These are phyloP conservation scores for Gymnoscelis rufifasciata DNA, from an alignment of 2,888 invertebrate species.

Conservation along the genomic window DNA sequence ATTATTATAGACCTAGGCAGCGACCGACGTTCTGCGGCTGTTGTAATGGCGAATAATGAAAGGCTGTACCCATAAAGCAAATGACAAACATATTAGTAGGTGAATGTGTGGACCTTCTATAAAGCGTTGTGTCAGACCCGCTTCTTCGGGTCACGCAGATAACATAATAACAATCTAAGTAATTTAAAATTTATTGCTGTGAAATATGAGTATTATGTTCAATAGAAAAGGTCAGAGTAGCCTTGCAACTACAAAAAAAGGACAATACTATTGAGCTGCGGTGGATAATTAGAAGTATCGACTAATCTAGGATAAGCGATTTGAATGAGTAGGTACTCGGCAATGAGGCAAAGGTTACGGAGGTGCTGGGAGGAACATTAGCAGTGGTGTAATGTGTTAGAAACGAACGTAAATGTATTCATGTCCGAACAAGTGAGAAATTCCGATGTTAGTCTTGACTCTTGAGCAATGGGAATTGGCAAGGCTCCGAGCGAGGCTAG, in stretches of 20 bases:
- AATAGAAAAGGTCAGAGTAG: conserved; percentile 33
- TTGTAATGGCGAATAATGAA: too few relatives aligned
- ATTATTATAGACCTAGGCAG: too few relatives aligned
- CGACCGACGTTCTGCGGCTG: too few relatives aligned
- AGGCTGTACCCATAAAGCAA: too few relatives aligned
- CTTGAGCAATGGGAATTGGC: conserved; percentile 75
- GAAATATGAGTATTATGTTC: conserved; percentile 28
- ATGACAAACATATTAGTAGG: background rate
- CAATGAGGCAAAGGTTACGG: conserved; percentile 43
- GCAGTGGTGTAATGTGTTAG: conserved; percentile 11
- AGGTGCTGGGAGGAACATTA: conserved; percentile 5
- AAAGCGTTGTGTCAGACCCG: conserved; percentile 21
- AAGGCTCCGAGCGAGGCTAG: conserved; percentile 67
- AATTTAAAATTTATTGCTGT: conserved; percentile 30
- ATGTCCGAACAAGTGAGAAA: conserved; percentile 69
- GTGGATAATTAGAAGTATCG: conserved; percentile 19
- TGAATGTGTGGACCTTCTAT: conserved; percentile 8
- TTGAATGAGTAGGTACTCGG: conserved; percentile 29
- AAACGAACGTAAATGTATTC: conserved; percentile 51
- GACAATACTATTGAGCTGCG: conserved; percentile 20
- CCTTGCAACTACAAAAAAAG: conserved; percentile 34
- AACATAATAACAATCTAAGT: conserved; percentile 27
- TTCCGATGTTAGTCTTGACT: conserved; percentile 56
- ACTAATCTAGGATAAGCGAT: conserved; percentile 18
- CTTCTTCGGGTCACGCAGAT: conserved; percentile 26